Percentiles rank a stretch among this genome's conserved stretches.
These are phyloP conservation scores for Tromatobia lineatoria DNA, from an alignment of 2,888 invertebrate species.

Conservation along the genomic window DNA sequence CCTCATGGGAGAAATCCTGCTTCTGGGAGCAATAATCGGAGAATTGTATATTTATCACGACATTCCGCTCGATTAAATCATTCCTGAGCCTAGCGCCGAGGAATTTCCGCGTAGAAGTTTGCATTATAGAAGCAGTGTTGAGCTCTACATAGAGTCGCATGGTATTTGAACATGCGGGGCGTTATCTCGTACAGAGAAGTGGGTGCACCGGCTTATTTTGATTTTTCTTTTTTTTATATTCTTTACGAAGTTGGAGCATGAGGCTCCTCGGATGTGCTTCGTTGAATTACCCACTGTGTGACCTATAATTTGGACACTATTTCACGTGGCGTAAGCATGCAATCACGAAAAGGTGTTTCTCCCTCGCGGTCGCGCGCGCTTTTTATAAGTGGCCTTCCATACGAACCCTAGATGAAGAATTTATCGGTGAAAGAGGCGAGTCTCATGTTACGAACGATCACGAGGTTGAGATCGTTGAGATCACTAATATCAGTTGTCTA, in stretches of 20 bases:
- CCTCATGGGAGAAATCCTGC: slow-evolving; percentile 24
- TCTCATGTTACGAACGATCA: slow-evolving; percentile 63
- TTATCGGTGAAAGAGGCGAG: slow-evolving; percentile 78
- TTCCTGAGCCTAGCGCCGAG: slow-evolving; percentile 6
- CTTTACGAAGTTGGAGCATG: slow-evolving; percentile 33
- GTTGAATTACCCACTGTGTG: slow-evolving; percentile 80
- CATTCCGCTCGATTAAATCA: slow-evolving; percentile 48
- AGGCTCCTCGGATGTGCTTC: slow-evolving; percentile 68
- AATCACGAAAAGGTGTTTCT: slow-evolving; percentile 83
- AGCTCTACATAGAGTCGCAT: neutral
- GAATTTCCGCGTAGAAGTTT: slow-evolving; percentile 40
- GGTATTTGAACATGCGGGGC: slow-evolving; percentile 14
- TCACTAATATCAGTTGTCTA: slow-evolving; percentile 44
- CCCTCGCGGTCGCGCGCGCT: slow-evolving; percentile 46
- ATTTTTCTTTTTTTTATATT: slow-evolving; percentile 5
- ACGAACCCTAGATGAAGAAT: slow-evolving; percentile 80
- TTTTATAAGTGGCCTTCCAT: slow-evolving; percentile 67
- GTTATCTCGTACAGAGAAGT: slow-evolving; percentile 59
- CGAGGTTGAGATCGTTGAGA: slow-evolving; percentile 30
- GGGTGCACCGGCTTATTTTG: slow-evolving; percentile 58
- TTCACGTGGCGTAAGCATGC: slow-evolving; percentile 81
- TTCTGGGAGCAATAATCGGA: slow-evolving; percentile 4
- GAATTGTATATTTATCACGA: slow-evolving; percentile 53
- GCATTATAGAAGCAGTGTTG: slow-evolving; percentile 6
- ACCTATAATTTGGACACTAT: slow-evolving; percentile 83